These are phyloP conservation scores for Acromyrmex echinatior DNA, from an alignment of 1,140 invertebrate species.

Conservation along the genomic window DNA sequence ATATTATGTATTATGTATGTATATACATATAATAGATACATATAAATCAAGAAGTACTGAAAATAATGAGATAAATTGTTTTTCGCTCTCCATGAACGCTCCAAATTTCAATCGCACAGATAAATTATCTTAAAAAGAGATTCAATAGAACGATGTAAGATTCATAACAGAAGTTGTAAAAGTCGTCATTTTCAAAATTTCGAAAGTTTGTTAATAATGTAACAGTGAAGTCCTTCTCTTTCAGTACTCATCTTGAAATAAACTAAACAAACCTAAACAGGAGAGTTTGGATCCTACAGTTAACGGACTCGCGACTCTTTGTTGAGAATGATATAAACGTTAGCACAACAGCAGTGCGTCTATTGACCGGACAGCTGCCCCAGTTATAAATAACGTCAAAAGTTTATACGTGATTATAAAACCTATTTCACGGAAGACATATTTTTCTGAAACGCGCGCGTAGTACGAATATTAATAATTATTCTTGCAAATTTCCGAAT, in stretches of 20 bases:
- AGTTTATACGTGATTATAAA: constrained; percentile 55
- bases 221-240: constrained; percentile 1
- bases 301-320: constrained; percentile 18
- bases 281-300: constrained; percentile 1
- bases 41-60: neutral
- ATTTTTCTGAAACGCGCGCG: constrained; percentile 14
- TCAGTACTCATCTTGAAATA: constrained; percentile 13
- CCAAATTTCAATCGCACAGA: neutral
- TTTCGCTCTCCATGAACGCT: no score
- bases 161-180: constrained; percentile 9
- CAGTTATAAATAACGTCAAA: constrained; percentile 58
- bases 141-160: neutral
- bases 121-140: neutral
- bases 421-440: constrained; percentile 41
- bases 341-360: neutral
- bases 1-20: neutral
- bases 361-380: constrained; percentile 41
- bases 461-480: constrained; percentile 7
- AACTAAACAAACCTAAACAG: constrained; percentile 21
- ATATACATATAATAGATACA: neutral
- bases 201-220: constrained; percentile 63
- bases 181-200: neutral
- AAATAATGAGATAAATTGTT: neutral
- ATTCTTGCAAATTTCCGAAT: neutral
- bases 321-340: constrained; percentile 23